Percentiles rank a stretch among this genome's conserved stretches.
These are phyloP conservation scores for Amblyopsis hoosieri DNA, from an alignment of 2,797 vertebrate genomes.

Conservation along the genomic window DNA sequence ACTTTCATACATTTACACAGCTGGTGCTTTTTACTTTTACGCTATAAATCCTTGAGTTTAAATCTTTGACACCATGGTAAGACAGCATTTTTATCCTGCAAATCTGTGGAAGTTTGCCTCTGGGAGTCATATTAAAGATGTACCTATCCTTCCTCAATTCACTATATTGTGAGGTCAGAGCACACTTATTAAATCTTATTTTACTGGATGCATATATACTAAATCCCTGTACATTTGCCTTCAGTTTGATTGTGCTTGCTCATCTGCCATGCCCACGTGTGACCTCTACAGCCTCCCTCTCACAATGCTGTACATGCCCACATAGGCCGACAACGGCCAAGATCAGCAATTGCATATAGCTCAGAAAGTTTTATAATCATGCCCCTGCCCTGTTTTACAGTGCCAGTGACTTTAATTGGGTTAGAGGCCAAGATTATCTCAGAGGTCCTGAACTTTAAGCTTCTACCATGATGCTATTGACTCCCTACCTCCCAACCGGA, in stretches of 20 bases:
- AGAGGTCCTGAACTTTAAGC: constrained; percentile 20
- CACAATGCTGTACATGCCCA: constrained; percentile 26
- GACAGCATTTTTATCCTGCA: too few relatives aligned
- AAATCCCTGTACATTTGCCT: constrained; percentile 8
- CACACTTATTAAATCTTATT: background rate
- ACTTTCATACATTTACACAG: too few relatives aligned
- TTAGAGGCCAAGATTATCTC: constrained; percentile 30
- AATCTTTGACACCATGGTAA: too few relatives aligned
- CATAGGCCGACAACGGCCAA: constrained; percentile 37
- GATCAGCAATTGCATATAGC: constrained; percentile 37
- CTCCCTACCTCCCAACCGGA: background rate
- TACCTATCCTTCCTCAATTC: background rate
- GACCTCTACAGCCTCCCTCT: constrained; percentile 29
- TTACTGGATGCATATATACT: background rate
- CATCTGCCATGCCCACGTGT: constrained; percentile 23
- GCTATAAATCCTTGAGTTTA: too few relatives aligned
- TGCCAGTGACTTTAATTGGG: constrained; percentile 47
- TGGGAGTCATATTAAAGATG: too few relatives aligned
- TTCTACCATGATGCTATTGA: constrained; percentile 20
- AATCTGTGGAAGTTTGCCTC: too few relatives aligned
- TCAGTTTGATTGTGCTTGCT: constrained; percentile 3
- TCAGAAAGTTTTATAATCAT: constrained; percentile 29
- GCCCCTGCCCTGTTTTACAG: constrained; percentile 44
- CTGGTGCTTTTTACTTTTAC: too few relatives aligned
- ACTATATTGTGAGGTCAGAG: background rate